phyloP scores from a whole-genome alignment of 2,113 vertebrate species.

The Mesoclemmys tuberculata region DNA sequence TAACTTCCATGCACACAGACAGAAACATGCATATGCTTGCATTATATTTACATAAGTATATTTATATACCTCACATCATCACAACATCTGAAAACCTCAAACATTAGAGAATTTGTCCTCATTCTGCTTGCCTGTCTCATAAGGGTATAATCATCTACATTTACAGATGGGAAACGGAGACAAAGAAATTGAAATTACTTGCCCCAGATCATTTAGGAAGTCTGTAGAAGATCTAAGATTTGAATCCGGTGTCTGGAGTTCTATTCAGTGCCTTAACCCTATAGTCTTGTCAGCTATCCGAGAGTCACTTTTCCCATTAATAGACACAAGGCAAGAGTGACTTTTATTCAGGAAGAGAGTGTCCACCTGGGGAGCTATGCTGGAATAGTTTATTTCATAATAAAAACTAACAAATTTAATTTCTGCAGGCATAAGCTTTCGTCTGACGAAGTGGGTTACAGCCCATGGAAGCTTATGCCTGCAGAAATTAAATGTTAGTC shows the following conservation, averaged over 20 bases:
- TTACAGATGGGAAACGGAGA: constrained; percentile 3
- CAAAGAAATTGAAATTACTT: neutral
- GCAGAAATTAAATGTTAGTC: no score
- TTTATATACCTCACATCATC: neutral
- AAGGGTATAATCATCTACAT: neutral
- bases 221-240: neutral
- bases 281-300: neutral
- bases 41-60: neutral
- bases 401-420: no score
- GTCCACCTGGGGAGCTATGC: neutral
- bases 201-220: neutral
- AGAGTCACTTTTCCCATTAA: neutral
- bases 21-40: neutral
- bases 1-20: neutral
- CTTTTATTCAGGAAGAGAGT: neutral
- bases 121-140: neutral
- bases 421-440: no score
- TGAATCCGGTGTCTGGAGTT: neutral
- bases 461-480: no score
- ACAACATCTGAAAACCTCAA: constrained; percentile 3
- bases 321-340: neutral
- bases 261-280: neutral
- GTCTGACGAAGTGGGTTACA: no score
- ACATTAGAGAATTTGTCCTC: neutral
- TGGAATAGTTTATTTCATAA: no score